Evolutionary conservation across 2,888 invertebrate species (phyloP).

Genomic region (Protonemura montana): DNA sequence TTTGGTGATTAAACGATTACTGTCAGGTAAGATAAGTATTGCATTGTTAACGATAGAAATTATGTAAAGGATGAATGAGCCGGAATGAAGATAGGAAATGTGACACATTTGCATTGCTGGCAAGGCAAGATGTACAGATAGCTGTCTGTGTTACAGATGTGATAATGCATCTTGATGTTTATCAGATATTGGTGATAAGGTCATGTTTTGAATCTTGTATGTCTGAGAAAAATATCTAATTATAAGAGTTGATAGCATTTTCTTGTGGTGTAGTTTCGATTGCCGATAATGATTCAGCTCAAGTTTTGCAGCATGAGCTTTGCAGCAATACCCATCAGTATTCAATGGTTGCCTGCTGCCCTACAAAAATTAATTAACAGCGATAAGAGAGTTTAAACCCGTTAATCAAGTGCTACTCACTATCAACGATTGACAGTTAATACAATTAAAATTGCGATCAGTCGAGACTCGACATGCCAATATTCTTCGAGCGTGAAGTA

Average conservation of each 20-base stretch:
- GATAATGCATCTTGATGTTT: background rate
- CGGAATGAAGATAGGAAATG: background rate
- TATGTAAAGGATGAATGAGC: background rate
- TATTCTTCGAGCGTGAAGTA: too few species aligned
- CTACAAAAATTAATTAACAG: background rate
- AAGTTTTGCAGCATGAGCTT: background rate
- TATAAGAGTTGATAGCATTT: background rate
- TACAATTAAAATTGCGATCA: background rate
- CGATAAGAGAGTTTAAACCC: background rate
- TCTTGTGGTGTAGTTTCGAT: background rate
- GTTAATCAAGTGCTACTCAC: background rate
- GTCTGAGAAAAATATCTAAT: background rate
- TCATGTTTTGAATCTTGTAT: background rate
- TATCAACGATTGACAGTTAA: background rate
- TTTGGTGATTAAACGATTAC: background rate
- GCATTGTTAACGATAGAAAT: background rate
- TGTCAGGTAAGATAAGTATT: background rate
- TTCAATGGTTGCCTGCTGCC: background rate
- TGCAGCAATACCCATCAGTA: background rate
- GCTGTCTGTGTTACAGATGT: background rate
- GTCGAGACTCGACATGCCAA: background rate
- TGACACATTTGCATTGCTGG: too few species aligned
- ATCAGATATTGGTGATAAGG: background rate
- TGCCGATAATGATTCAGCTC: background rate
- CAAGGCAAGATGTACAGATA: too few species aligned